A percentile compares a stretch with the other conserved stretches of the same genome.
Evolutionary conservation across 2,113 vertebrate species (phyloP).

Genomic region (Capreolus pygargus): DNA sequence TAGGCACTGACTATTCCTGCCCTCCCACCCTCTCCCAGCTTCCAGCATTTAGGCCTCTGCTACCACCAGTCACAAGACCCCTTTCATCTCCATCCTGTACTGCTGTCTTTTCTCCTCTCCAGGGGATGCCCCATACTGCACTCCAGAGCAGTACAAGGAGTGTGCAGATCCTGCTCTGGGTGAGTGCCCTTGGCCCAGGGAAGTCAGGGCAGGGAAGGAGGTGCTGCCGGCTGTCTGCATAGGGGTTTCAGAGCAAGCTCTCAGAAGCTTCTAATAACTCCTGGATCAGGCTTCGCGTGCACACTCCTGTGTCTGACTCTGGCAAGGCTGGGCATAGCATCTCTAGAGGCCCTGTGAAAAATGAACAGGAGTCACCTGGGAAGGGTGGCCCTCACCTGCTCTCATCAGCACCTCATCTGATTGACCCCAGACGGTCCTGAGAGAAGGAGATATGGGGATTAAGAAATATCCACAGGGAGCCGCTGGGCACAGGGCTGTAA

Average conservation of each 20-base stretch:
- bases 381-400: background rate
- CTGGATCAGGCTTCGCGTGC: background rate
- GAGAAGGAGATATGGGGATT: background rate
- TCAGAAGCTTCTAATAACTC: background rate
- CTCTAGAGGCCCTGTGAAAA: background rate
- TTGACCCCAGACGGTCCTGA: background rate
- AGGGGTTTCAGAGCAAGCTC: background rate
- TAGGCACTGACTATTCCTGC: background rate
- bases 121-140: conserved; percentile 98
- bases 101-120: conserved; percentile 34
- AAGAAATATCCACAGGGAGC: background rate
- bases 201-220: background rate
- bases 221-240: background rate
- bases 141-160: conserved; percentile 98
- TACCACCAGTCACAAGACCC: background rate
- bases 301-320: background rate
- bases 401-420: background rate
- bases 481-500: background rate
- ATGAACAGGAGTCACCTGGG: background rate
- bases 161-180: conserved; percentile 97
- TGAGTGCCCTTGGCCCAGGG: conserved; percentile 78
- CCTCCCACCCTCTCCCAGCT: background rate
- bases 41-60: background rate
- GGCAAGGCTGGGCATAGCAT: background rate
- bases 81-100: background rate